These are phyloP conservation scores for Cephus runcator DNA, from an alignment of 2,888 invertebrate species.

Conservation along the genomic window DNA sequence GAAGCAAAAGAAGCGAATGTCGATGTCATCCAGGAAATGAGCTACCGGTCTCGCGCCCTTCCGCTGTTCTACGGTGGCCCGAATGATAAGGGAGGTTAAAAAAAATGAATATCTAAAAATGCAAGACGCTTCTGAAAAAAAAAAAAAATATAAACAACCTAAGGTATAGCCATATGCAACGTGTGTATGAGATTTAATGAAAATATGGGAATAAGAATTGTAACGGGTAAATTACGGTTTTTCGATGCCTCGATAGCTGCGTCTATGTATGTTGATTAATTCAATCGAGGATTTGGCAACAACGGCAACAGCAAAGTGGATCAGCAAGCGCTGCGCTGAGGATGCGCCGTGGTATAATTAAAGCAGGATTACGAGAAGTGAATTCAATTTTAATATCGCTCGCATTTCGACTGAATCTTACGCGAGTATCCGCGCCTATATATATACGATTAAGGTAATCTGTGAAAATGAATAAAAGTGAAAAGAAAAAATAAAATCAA, in stretches of 20 bases:
- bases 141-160: background rate
- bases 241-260: background rate
- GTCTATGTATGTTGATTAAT: background rate
- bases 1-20: background rate
- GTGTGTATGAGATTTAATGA: background rate
- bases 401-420: background rate
- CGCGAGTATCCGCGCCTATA: background rate
- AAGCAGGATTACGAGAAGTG: background rate
- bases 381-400: background rate
- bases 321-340: background rate
- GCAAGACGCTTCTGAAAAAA: background rate
- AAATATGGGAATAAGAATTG: background rate
- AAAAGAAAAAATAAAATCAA: background rate
- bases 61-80: background rate
- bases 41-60: background rate
- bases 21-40: background rate
- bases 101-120: background rate
- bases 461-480: background rate
- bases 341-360: background rate
- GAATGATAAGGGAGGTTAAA: background rate
- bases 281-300: background rate
- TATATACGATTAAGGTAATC: background rate
- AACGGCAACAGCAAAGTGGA: background rate
- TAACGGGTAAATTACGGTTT: background rate
- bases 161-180: background rate